Evolutionary conservation across 2,888 invertebrate genomes (phyloP).

Genomic region (Labia minor): DNA sequence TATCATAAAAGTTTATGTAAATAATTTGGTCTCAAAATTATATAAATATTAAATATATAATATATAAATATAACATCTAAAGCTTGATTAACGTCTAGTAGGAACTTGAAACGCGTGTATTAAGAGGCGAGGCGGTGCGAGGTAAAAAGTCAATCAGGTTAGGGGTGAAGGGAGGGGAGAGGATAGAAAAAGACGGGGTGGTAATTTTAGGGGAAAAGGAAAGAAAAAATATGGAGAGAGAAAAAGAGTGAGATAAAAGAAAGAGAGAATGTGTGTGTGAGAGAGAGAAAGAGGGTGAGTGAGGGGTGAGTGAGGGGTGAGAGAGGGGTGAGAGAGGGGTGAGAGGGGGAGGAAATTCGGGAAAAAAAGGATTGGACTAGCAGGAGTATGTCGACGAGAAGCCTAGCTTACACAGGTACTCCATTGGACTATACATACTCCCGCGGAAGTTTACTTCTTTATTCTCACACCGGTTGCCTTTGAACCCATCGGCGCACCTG

Average conservation of each 20-base stretch:
- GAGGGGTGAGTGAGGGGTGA: neutral
- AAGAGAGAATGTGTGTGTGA: too few species aligned
- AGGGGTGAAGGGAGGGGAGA: too few species aligned
- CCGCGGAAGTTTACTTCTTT: constrained; percentile 63
- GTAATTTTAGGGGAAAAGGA: too few species aligned
- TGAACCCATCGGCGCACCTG: constrained; percentile 72
- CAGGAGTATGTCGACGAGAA: constrained; percentile 67
- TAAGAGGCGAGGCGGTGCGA: constrained; percentile 5
- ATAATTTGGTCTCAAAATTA: neutral
- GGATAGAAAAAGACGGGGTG: too few species aligned
- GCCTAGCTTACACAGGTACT: constrained; percentile 66
- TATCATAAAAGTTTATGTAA: neutral
- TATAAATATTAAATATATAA: neutral
- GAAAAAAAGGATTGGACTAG: constrained; percentile 36
- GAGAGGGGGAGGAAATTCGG: too few species aligned
- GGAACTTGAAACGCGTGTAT: constrained; percentile 7
- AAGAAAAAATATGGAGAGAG: too few species aligned
- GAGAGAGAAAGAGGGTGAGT: too few species aligned
- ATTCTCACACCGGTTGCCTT: constrained; percentile 66
- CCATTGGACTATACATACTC: constrained; percentile 62
- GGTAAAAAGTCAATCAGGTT: neutral
- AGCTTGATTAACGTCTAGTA: neutral
- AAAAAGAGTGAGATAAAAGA: neutral
- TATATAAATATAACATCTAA: too few species aligned
- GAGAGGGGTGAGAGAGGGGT: neutral